Evolutionary conservation across 2,888 invertebrate species (phyloP), one percentile per base, ranked within the genome.

Genomic region (Aradus depressus): DNA sequence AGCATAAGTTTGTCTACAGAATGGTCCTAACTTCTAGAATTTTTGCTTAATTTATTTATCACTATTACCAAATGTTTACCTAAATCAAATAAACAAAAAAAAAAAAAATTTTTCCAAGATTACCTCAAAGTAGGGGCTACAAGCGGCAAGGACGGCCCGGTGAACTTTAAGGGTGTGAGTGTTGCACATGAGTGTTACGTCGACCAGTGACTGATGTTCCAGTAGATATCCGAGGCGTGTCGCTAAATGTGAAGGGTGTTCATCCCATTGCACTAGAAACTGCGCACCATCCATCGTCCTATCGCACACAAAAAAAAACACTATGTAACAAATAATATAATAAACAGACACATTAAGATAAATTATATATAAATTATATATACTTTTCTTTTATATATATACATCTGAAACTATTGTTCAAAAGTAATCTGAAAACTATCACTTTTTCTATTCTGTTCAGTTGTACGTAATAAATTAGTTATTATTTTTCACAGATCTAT

Each of bases 101-200:
- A 3, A 14, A 3, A 23, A 48, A 19, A 31, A 44, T 25, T 34
- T 6, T 34, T 8, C 8, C 8, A 38, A 31, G n/a, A 22, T 12
- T 47, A 82, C 81, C 72, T 80, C 77, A 68, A 82, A 81, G 65
- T 81, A 80, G 37, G 77, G 75, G 67, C 82, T 82, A 65, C 77
- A 79, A 8, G 82, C 80, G 51, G 82, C 82, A 55, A 84, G 70
- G 54, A 84, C 79, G 55, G 79, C 76, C 68, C 82, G 80, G 63
- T 84, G 83, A 41, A 82, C 82, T 64, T 80, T 77, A 60, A 84
- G 72, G 60, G 81, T 79, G 64, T 81, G 80, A 42, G 79, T 80
- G 62, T 81, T 81, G 64, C 83, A 84, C 72, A 80, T 79, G 39
- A 84, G 74, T 44, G 81, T 81, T 67, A 83, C 76, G 65, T 84